Base-by-base conservation (phyloP, 2,797 vertebrate genomes). In the Sphenopsis melanotis region DNA sequence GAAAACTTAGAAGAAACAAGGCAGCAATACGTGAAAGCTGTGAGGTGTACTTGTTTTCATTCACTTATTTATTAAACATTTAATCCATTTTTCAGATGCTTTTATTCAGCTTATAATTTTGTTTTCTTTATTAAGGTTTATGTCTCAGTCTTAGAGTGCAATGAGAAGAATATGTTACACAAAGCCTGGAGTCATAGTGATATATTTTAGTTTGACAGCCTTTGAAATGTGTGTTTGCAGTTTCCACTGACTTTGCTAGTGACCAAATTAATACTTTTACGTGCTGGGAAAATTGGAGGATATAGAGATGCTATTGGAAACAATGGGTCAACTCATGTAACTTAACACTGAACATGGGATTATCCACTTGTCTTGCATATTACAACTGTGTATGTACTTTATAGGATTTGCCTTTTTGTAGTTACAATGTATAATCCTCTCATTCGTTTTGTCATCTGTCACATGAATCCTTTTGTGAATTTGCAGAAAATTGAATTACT, bases 381-480 rank as follows among this genome's bases (percentile, higher is more conserved):
- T 93, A 34, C 49, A 76, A 53, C 81, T 82, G 53, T 53, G 59
- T 93, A 46, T 2, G 3, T 93, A 80, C 49, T 94, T 95, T 53
- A 87, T 49, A 86, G 90, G 84, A 96, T 93, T 96, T 96, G 65
- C 37, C 21, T 70, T 93, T 90, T 88, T 63, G 36, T 57, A 78
- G 79, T 89, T 92, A 69, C 68, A 79, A 15, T 60, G 55, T 69
- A 4, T 94, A 97, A 94, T 94, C 95, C 92, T 90, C 68, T 92
- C 75, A 63, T 61, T 95, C 24, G 18, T 93, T 97, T 96, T 96
- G 83, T 95, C 82, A 72, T 95, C 29, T 90, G 37, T 95, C 89
- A 94, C 68, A 70, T 3, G 90, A 97, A 97, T 96, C 76, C 90
- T 95, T 93, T 93, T 94, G 93, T 93, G 94, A 83, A 85, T 94